phyloP scores from a whole-genome alignment of 2,888 invertebrate species.

The Agapostemon virescens region DNA sequence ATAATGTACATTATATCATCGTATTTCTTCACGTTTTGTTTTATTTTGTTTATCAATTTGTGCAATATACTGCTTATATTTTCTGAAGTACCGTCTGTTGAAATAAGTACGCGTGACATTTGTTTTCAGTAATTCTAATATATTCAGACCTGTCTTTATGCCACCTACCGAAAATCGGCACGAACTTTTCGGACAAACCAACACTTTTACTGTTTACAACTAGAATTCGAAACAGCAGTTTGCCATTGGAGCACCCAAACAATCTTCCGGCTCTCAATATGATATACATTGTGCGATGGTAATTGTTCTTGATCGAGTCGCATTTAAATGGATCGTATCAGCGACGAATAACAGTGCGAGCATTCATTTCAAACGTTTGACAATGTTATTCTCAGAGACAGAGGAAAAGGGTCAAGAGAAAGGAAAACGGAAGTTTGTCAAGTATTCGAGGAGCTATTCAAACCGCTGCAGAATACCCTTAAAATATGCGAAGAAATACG shows the following conservation, averaged over 20 bases:
- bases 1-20: no score
- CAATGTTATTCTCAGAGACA: conserved; percentile 40
- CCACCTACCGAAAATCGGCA: no score
- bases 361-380: conserved; percentile 10
- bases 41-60: no score
- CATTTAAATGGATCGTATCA: not conserved
- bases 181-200: no score
- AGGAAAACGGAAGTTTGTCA: conserved; percentile 38
- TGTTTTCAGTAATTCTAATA: no score
- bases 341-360: not conserved
- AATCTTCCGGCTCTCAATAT: not conserved
- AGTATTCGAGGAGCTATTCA: conserved; percentile 28
- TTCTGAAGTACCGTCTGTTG: no score
- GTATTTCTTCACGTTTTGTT: no score
- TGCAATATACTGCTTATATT: no score
- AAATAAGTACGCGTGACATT: no score
- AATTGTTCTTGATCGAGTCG: not conserved
- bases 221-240: not conserved
- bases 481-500: conserved; percentile 35
- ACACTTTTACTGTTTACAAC: not conserved
- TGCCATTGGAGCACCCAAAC: not conserved
- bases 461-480: conserved; percentile 9
- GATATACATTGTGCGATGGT: not conserved
- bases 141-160: no score
- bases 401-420: conserved; percentile 8